Evolutionary conservation across 2,797 vertebrate species (phyloP), one percentile per base, ranked within the genome.

Genomic region (Urocyon cinereoargenteus): DNA sequence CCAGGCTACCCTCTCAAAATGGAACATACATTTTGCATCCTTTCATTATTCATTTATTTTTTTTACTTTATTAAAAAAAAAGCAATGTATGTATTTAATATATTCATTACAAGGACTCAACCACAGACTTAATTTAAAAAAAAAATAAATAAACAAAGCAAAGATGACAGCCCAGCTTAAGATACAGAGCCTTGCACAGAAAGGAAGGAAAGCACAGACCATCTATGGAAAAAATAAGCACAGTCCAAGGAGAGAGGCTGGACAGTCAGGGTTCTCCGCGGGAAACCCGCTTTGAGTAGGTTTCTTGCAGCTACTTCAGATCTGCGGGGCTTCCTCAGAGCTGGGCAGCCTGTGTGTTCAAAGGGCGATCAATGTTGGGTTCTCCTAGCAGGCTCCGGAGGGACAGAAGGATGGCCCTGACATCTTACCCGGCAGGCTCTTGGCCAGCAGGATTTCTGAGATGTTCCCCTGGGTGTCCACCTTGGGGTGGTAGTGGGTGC

Each of bases 221-320:
- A 26, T 5, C 10, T 22, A 68, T 78, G 62, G 0, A 55, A 61
- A 84, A 84, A 36, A 15, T 87, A 14, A 70, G 59, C n/a, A 93
- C 8, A 19, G 31, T 49, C 78, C 55, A 66, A 34, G 14, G 36
- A 83, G 45, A 94, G n/a, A 75, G 49, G 24, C 78, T 28, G 62
- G 64, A 24, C 16, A 66, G 92, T 98, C 98, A 98, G 89, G 98
- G 97, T 75, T 98, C 99, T 98, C 98, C 99, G 91, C 98, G 99
- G 98, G 99, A 99, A 97, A 97, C 98, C 31, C 99, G 98, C 97
- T 99, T 99, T 98, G 98, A 92, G 2, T 98, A 98, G 0, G 98
- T 98, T 55, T 99, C 98, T 24, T 98, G 99, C 70, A 99, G 98
- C 26, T 99, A 99, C 88, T 99, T 98, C 99, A 57, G 14, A n/a